Conservation (phyloP, 2,797 vertebrate species). For the Pelochelys cantorii region DNA sequence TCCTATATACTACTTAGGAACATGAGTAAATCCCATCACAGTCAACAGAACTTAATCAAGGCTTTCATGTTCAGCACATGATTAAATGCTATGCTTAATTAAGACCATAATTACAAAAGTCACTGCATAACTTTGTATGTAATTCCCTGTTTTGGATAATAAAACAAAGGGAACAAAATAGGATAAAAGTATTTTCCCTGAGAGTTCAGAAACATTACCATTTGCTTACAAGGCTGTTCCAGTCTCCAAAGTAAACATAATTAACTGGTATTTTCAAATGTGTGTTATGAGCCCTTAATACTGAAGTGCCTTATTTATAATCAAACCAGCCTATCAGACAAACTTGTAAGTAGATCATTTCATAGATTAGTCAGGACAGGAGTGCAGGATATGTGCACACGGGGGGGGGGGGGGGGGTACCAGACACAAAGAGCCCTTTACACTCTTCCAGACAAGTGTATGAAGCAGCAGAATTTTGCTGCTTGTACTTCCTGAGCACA, state of each 20-base stretch:
- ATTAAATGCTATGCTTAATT: conserved; percentile 3
- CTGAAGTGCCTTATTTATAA: background rate
- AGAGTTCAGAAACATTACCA: background rate
- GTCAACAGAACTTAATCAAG: background rate
- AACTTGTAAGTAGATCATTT: background rate
- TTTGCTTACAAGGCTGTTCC: background rate
- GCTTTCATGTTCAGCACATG: background rate
- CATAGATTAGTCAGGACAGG: background rate
- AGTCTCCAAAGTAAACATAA: accelerated
- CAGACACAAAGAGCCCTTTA: background rate
- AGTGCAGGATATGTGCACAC: background rate
- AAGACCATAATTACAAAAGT: background rate
- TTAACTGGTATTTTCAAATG: background rate
- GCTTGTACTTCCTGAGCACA: background rate
- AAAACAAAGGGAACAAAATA: background rate
- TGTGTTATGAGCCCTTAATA: background rate
- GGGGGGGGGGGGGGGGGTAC: background rate
- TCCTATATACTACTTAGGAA: background rate
- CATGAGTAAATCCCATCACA: background rate
- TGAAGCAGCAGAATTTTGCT: background rate
- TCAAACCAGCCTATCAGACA: background rate
- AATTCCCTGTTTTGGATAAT: background rate
- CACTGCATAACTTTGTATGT: background rate
- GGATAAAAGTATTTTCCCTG: background rate
- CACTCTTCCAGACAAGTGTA: background rate